These are phyloP conservation scores for Diprion similis DNA, from an alignment of 1,140 invertebrate species.

Conservation along the genomic window DNA sequence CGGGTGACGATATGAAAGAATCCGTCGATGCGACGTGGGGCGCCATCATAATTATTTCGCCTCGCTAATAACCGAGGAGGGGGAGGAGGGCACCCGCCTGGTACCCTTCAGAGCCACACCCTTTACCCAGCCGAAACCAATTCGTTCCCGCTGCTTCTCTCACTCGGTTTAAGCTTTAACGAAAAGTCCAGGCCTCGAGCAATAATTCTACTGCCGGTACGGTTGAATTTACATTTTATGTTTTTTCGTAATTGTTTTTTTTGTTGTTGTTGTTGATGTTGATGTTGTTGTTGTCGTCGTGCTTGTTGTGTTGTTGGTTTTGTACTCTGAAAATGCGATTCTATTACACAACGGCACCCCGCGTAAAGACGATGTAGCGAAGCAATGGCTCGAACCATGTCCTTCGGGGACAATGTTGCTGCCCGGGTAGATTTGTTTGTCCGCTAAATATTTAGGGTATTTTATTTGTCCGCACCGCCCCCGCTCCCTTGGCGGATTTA, in stretches of 20 bases:
- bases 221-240: no score
- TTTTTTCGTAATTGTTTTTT: no score
- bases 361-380: neutral
- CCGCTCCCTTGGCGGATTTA: neutral
- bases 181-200: neutral
- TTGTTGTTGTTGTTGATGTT: no score
- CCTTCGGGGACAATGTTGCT: neutral
- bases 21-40: neutral
- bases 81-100: neutral
- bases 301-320: no score
- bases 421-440: slow-evolving; percentile 29
- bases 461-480: slow-evolving; percentile 14
- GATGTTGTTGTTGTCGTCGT: no score
- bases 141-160: no score
- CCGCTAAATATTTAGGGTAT: slow-evolving; percentile 35
- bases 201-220: no score
- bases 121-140: no score
- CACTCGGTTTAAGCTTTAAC: slow-evolving; percentile 8
- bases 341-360: no score
- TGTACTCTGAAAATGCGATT: no score
- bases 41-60: neutral
- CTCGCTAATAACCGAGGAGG: neutral
- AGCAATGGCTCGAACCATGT: neutral
- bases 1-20: neutral
- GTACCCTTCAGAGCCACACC: no score